Percentiles rank a stretch among this genome's conserved stretches.
Evolutionary conservation across 2,113 vertebrate genomes (phyloP).

Genomic region (Pterocles gutturalis): DNA sequence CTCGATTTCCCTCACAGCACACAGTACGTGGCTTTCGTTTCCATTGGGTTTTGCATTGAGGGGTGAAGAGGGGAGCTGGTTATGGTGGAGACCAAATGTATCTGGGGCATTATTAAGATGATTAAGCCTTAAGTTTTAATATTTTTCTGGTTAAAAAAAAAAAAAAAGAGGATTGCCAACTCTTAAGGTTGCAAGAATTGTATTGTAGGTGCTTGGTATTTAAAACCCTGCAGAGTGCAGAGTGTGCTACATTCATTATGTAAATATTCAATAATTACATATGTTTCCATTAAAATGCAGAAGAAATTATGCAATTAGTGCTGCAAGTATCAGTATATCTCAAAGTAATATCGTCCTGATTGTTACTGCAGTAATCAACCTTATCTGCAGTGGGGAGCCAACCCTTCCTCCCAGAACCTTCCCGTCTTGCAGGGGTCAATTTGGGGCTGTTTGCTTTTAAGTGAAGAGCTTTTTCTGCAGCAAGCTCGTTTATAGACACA

Average conservation of each 20-base stretch:
- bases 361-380: constrained; percentile 42
- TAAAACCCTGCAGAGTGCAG: not conserved
- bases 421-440: not conserved
- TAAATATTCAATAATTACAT: constrained; percentile 56
- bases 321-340: constrained; percentile 38
- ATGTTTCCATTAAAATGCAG: constrained; percentile 59
- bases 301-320: constrained; percentile 46
- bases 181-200: constrained; percentile 8
- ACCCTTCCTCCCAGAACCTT: not conserved
- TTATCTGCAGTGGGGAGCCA: not conserved
- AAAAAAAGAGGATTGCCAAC: not conserved
- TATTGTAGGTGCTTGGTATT: constrained; percentile 34
- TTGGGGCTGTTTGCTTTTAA: not conserved
- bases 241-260: constrained; percentile 52
- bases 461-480: not conserved
- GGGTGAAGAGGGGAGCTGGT: not conserved
- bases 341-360: constrained; percentile 8
- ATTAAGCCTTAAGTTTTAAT: not conserved
- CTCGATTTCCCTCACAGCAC: constrained; percentile 97
- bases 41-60: not conserved
- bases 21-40: constrained; percentile 82
- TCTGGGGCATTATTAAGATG: not conserved
- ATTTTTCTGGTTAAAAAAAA: not conserved
- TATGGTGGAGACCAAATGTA: not conserved
- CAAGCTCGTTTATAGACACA: not conserved